Base-by-base conservation (phyloP, 1,140 invertebrate species). In the Heliothis subflexa region DNA sequence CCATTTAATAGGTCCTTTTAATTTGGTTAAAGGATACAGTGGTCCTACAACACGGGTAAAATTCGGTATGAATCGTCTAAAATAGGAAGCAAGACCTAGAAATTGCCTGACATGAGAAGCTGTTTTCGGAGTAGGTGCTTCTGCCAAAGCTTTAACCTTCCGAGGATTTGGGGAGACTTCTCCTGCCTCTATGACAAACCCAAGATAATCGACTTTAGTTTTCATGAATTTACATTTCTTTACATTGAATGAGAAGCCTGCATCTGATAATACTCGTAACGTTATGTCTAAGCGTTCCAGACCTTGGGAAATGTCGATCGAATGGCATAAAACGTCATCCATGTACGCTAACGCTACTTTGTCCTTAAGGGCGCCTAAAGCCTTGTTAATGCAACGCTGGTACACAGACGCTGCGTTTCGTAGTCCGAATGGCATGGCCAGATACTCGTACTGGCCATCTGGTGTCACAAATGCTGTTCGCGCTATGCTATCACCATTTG, bases 191-290 rank as follows among this genome's bases (percentile, higher is more conserved):
- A 84, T 62, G 2, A 49, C 79, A 66, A 16, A 82, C 0, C 83
- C 83, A 3, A 84, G 45, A 59, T 62, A 84, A 10, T 84, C 76
- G 14, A 84, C 62, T 3, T 2, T 21, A 1, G 33, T 3, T 49
- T 80, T 82, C 7, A 84, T 0, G 55, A 84, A 82, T 0, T 40
- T n/a, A 77, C 83, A 82, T 28, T 84, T 84, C 28, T 72, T 77
- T 1, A 74, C 2, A 40, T 84, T 84, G 0, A 84, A 50, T 0
- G 83, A 81, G 68, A 84, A 84, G 10, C 82, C 80, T 11, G 61
- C 45, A 11, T 78, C 33, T 0, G 61, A 54, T 5, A 81, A 18
- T 10, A 40, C 18, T 25, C 75, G 18, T 18, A 83, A 40, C 4
- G 78, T 73, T 10, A 47, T 25, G 0, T 47, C 0, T 1, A 83